Evolutionary conservation across 2,113 vertebrate species (phyloP).

Genomic region (Perognathus longimembris): DNA sequence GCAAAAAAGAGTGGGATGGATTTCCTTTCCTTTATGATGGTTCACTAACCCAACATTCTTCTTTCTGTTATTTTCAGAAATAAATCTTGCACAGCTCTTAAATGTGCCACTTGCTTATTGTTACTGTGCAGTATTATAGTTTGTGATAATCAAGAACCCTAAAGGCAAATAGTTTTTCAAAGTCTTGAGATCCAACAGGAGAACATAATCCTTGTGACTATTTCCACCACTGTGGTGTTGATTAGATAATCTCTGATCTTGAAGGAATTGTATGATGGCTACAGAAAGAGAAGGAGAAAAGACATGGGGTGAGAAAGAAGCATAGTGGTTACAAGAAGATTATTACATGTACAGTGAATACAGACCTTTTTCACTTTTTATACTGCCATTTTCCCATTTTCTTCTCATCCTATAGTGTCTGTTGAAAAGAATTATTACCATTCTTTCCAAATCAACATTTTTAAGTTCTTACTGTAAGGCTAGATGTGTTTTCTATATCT

Average conservation of each 20-base stretch:
- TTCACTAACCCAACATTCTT: conserved; percentile 26
- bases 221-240: conserved; percentile 8
- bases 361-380: not conserved
- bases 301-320: not conserved
- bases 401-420: too few relatives aligned
- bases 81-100: conserved; percentile 48
- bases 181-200: conserved; percentile 50
- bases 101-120: conserved; percentile 30
- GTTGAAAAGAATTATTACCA: not conserved
- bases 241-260: not conserved
- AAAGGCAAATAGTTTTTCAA: conserved; percentile 50
- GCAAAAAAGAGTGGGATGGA: conserved; percentile 50
- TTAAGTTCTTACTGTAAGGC: not conserved
- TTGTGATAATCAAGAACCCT: conserved; percentile 59
- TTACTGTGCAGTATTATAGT: conserved; percentile 8
- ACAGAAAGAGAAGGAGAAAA: not conserved
- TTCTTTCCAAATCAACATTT: not conserved
- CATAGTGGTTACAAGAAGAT: not conserved
- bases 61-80: conserved; percentile 62
- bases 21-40: conserved; percentile 56
- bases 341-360: not conserved
- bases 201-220: conserved; percentile 54
- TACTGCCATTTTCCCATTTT: not conserved
- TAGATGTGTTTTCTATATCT: not conserved
- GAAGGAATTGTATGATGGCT: not conserved